Base-by-base conservation (phyloP, 2,797 vertebrate species). In the Sebastiscus albofasciatus region DNA sequence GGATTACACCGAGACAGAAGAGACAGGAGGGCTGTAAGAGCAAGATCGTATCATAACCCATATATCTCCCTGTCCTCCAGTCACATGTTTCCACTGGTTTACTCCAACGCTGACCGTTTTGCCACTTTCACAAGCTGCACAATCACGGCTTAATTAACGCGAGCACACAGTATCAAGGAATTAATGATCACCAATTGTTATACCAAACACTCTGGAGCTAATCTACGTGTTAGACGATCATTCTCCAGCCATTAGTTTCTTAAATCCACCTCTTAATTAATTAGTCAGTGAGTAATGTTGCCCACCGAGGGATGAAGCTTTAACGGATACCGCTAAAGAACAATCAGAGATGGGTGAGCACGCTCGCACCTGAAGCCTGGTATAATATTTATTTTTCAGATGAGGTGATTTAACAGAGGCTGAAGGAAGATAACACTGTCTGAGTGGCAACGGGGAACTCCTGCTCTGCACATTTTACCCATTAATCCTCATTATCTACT, bases 1-100 rank as follows among this genome's bases (percentile, higher is more conserved):
- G 92, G 93, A 94, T 95, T 95, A 95, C 59, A 81, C 42, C 11
- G 46, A 86, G 66, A 72, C 61, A 62, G 60, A 82, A 60, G 79
- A 90, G 77, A 68, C 79, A 74, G 70, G 70, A 73, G 56, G 79
- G 61, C 78, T 56, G 54, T 18, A 14, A 73, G 81, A 75, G 81
- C 68, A 33, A 88, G 89, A 90, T 80, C 5, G 54, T 83, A 89
- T 90, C 88, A 67, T 79, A 79, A 70, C 86, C 68, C 86, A 56
- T 78, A 72, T 59, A 77, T 85, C 58, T 59, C 59, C 76, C 76
- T 33, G 74, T 86, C 86, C 62, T 74, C 54, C 52, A 67, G 24
- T 27, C 33, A 54, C 75, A 73, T 68, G 3, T 72, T 36, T 78
- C 72, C 6, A 13, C 86, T 71, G 67, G 49, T 85, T 79, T 55